Evolutionary conservation across 2,797 vertebrate genomes (phyloP).

Genomic region (Myripristis murdjan): DNA sequence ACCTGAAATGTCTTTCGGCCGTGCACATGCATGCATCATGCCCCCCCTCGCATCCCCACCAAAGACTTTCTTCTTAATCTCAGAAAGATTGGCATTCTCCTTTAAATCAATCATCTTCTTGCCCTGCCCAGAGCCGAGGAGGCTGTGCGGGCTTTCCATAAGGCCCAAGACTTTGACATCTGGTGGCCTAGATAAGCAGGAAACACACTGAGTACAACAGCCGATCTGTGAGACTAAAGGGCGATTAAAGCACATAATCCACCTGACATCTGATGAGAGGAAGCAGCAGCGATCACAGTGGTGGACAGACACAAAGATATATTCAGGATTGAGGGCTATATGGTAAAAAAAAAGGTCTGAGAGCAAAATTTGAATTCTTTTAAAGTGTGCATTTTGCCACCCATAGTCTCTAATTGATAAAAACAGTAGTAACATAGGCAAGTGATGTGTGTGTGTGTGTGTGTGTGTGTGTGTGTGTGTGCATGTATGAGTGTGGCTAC

Average conservation of each 20-base stretch:
- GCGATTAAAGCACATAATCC: conserved; percentile 74
- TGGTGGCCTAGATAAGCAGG: conserved; percentile 80
- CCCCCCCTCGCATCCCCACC: conserved; percentile 4
- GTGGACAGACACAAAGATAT: conserved; percentile 30
- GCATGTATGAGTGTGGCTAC: neutral
- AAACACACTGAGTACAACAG: conserved; percentile 70
- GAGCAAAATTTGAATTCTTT: conserved; percentile 11
- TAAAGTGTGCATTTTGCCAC: neutral
- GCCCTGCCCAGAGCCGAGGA: conserved; percentile 24
- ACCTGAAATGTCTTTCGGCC: conserved; percentile 47
- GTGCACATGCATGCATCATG: conserved; percentile 15
- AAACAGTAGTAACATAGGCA: neutral
- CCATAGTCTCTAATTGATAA: neutral
- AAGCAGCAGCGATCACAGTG: conserved; percentile 50
- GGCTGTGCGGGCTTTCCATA: conserved; percentile 35
- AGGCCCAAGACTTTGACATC: conserved; percentile 71
- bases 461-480: neutral
- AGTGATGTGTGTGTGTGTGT: conserved; percentile 7
- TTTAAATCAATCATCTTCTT: conserved; percentile 50
- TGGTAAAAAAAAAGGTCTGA: conserved; percentile 7
- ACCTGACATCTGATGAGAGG: conserved; percentile 70
- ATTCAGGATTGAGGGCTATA: conserved; percentile 35
- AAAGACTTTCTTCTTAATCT: conserved; percentile 27
- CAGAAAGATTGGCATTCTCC: conserved; percentile 38
- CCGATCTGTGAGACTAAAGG: conserved; percentile 65